Evolutionary conservation across 53 echinoderm and acorn worm species (phyloP).

Genomic region (Apostichopus leukothele): DNA sequence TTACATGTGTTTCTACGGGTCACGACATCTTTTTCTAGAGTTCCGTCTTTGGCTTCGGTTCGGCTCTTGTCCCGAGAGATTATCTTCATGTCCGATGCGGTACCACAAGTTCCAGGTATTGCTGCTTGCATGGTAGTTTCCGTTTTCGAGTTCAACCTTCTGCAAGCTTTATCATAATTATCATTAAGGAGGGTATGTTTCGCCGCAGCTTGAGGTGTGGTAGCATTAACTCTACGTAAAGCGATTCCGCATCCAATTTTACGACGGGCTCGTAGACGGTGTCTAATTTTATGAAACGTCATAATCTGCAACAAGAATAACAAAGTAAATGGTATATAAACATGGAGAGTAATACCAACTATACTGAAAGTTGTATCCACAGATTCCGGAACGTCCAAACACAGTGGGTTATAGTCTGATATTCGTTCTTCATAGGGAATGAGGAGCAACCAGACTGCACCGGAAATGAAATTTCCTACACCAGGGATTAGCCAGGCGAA

Average conservation of each 20-base stretch:
- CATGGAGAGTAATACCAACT: neutral
- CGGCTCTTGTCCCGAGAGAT: no score
- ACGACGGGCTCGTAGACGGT: neutral
- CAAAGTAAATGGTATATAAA: neutral
- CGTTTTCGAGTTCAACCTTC: no score
- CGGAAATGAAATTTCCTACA: neutral
- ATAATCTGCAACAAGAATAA: neutral
- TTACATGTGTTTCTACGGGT: no score
- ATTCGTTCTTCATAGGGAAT: neutral
- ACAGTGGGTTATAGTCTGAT: neutral
- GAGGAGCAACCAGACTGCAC: neutral
- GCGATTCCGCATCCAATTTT: neutral
- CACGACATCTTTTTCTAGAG: no score
- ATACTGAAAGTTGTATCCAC: neutral
- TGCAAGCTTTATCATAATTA: no score
- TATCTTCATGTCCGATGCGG: no score
- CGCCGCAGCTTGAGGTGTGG: no score
- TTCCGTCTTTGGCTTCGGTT: no score
- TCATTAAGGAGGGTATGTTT: no score
- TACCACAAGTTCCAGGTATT: no score
- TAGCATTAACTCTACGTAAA: neutral
- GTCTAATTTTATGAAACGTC: neutral
- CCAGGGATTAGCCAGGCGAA: slow-evolving; percentile 6
- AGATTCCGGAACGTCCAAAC: neutral
- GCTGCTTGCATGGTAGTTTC: no score